Base-by-base conservation (phyloP, 2,888 invertebrate genomes). In the Hypselothyrea guttata region DNA sequence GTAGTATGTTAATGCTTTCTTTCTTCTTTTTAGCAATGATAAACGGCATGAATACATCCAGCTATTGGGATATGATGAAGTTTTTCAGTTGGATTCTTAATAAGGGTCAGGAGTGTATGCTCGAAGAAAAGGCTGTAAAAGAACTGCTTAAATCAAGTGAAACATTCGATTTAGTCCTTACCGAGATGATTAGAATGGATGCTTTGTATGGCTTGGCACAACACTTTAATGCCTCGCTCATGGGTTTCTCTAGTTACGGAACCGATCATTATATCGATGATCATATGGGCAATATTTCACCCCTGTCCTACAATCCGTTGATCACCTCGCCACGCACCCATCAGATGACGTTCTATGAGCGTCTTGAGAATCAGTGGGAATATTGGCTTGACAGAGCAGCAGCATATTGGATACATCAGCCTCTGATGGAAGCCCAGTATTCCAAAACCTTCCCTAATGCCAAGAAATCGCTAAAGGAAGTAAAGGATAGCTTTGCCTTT, bases 91-190 rank as follows among this genome's bases (percentile, higher is more conserved):
- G 15, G n/a, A 12, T 69, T 1, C 0, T 69, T 0, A 2, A 0
- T 0, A 3, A 9, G 0, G 2, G 70, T 0, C 2, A 9, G 0
- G 52, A 55, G 0, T 47, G 49, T 7, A 46, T 70, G 0, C 5
- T 86, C 8, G 48, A 61, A 0, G 68, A 71, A 12, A 16, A 41
- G 4, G 58, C 53, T 3, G 78, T 87, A 0, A 66, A 78, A 28
- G 9, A 74, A 13, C 34, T 87, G 0, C 4, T 87, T 2, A 45
- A 42, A 5, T 89, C 90, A 0, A 81, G 89, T 0, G 75, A 87
- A 45, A 82, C 75, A 4, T 90, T 89, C 33, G 90, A 91, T 66
- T 52, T 90, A 11, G 74, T 90, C 1, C 70, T 91, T 1, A 65
- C 86, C 1, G 90, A 90, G 28, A 66, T 85, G 5, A 67, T 90